phyloP scores from a whole-genome alignment of 1,140 invertebrate genomes.

The Ostrea denselamellosa region DNA sequence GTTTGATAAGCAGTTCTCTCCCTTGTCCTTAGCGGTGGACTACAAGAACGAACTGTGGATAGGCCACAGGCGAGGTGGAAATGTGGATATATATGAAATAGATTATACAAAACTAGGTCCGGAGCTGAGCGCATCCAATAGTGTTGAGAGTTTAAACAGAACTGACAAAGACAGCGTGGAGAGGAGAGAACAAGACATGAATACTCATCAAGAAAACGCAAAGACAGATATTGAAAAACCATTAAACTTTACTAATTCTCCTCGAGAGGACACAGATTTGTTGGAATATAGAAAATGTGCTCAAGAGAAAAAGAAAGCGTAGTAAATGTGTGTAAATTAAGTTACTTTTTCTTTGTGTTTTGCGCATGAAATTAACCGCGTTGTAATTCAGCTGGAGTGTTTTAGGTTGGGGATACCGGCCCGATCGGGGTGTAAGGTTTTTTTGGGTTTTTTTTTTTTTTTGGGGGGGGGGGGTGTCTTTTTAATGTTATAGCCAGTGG shows the following conservation, averaged over 20 bases:
- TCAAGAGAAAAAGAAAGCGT: no score
- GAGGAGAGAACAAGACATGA: neutral
- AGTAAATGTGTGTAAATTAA: no score
- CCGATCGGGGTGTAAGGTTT: no score
- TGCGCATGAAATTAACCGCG: no score
- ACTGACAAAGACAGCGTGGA: neutral
- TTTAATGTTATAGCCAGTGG: no score
- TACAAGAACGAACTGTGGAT: slow-evolving; percentile 3
- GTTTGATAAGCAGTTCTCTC: neutral
- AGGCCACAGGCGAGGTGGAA: neutral
- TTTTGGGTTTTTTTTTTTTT: no score
- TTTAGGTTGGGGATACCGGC: no score
- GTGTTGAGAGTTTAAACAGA: neutral
- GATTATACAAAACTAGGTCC: neutral
- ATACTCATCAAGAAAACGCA: neutral
- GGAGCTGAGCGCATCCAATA: neutral
- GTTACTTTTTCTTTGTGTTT: no score
- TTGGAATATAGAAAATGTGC: neutral
- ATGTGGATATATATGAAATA: slow-evolving; percentile 13
- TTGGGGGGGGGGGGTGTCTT: no score
- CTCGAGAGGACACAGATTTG: neutral
- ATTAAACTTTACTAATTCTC: neutral
- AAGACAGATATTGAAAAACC: neutral
- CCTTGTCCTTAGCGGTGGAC: slow-evolving; percentile 31
- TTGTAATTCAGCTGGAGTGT: no score